Evolutionary conservation across 2,113 vertebrate genomes (phyloP), one percentile per base, ranked within the genome.

Genomic region (Lepus europaeus): DNA sequence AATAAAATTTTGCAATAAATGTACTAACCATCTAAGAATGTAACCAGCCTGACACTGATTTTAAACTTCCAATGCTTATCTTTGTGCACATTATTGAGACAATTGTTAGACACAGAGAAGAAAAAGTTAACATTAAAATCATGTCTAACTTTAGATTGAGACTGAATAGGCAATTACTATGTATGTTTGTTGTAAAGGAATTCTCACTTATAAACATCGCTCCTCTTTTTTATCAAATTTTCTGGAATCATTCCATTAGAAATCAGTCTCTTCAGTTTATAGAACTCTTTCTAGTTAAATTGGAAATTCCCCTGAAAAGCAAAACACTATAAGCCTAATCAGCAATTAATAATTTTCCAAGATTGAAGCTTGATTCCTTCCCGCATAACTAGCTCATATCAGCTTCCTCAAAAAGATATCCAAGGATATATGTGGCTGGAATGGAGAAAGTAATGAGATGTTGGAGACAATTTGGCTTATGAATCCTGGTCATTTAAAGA

Each of bases 231-330:
- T 81, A 79, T 10, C 59, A 86, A 92, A 79, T 78, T 51, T 51
- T 63, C 14, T 83, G 17, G 22, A 49, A 73, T 64, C 39, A 20
- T 23, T 66, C 8, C 33, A 64, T 73, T 86, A 82, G 39, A 92
- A 85, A 85, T 45, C 27, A 1, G 29, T 64, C 31, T 12, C 73
- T 68, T 96, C 33, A 91, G 49, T 9, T 91, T 90, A 85, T 11
- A 93, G 31, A 5, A 68, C 2, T 73, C 7, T 53, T 72, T 49
- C 10, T 69, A 89, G 25, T 85, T 79, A 92, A 77, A 87, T 6
- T 89, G 74, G 25, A 94, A 91, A 85, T 89, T 79, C 68, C 9
- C 25, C n/a, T 64, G 19, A 91, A 94, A 77, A 68, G 29, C 45
- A 5, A 88, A 85, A 95, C 19, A 59, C 14, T 64, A 4, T 89